Evolutionary conservation across 2,797 vertebrate genomes (phyloP).

Genomic region (Lateolabrax maculatus): DNA sequence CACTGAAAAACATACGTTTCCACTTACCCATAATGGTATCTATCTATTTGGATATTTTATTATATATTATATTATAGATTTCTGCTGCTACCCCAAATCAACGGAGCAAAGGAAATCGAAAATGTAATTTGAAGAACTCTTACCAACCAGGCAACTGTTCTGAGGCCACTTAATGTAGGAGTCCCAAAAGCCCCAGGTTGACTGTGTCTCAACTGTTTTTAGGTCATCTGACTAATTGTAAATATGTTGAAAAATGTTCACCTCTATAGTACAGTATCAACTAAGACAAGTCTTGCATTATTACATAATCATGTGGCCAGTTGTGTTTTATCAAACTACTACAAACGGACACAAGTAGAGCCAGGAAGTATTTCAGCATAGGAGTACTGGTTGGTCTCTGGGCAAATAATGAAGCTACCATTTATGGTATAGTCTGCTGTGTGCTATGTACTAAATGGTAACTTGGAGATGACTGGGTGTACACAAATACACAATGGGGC

Average conservation of each 20-base stretch:
- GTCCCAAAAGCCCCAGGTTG: not conserved
- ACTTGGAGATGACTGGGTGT: not conserved
- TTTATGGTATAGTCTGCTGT: not conserved
- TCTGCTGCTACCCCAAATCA: not conserved
- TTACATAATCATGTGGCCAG: not conserved
- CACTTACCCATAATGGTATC: too few relatives aligned
- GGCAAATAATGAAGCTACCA: not conserved
- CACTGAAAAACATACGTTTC: not conserved
- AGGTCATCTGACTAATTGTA: not conserved
- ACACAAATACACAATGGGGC: not conserved
- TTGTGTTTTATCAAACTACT: not conserved
- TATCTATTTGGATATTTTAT: not conserved
- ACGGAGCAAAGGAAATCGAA: not conserved
- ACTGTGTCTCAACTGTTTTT: not conserved
- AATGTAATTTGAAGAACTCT: slow-evolving; percentile 3
- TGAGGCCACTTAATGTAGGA: not conserved
- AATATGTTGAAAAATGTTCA: not conserved
- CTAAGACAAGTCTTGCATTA: not conserved
- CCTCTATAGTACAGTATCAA: not conserved
- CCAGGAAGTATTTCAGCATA: not conserved
- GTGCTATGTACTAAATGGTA: not conserved
- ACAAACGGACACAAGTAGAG: not conserved
- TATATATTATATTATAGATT: too few relatives aligned
- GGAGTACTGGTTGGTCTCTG: not conserved
- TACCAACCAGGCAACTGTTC: not conserved